Conservation (phyloP, 2,113 vertebrate species). For the Pipra filicauda region DNA sequence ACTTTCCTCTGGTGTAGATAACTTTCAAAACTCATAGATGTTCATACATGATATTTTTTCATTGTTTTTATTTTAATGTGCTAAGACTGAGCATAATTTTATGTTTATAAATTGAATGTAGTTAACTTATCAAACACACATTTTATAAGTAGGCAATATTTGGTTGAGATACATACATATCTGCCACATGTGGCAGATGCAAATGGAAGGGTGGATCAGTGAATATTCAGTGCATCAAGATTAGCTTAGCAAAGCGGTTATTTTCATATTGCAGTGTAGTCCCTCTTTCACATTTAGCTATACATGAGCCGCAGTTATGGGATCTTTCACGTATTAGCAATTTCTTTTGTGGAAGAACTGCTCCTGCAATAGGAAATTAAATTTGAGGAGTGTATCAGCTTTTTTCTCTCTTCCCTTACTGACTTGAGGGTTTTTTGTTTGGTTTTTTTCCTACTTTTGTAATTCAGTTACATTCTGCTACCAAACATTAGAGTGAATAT, state of each 20-base stretch:
- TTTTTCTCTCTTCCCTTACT: neutral
- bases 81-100: neutral
- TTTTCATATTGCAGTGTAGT: neutral
- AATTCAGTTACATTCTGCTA: neutral
- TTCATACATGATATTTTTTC: neutral
- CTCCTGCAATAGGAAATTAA: neutral
- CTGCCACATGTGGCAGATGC: neutral
- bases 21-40: neutral
- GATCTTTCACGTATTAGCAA: fast-evolving
- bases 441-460: neutral
- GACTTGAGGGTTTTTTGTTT: neutral
- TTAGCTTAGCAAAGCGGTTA: neutral
- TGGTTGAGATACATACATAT: neutral
- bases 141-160: neutral
- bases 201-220: neutral
- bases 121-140: neutral
- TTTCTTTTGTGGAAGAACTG: neutral
- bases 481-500: neutral
- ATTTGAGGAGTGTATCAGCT: neutral
- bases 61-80: neutral
- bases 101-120: neutral
- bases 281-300: neutral
- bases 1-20: neutral
- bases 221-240: neutral
- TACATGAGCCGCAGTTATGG: neutral